Evolutionary conservation across 2,888 invertebrate species (phyloP), one percentile per base, ranked within the genome.

Genomic region (Drosophila anceps): DNA sequence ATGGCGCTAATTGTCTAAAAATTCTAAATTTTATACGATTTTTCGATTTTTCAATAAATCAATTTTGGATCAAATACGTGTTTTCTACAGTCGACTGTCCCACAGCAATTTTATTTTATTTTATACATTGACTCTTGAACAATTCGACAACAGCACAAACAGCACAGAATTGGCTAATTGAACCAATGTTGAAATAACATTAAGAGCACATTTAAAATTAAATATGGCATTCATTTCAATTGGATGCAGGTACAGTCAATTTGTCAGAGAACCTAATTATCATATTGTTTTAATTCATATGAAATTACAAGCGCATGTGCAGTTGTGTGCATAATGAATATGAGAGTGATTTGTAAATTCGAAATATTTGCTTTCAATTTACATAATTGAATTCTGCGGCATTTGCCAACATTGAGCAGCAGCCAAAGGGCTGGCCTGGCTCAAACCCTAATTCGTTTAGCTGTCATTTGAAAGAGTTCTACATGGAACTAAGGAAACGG

Each of bases 331-430:
- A 24, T 24, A 35, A 35, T 72, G 35, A 46, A 66, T 53, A 51
- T n/a, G 12, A 43, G 41, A 39, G 24, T 53, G 8, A 44, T 24
- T 41, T 51, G 4, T 18, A 41, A 57, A 44, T 57, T 20, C 20
- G 15, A 59, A 43, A 59, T 59, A 39, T 31, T 13, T 57, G 46
- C 20, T 4, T 59, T 53, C 53, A 50, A 77, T 74, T 79, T 76
- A 60, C 60, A 77, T 70, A 75, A 77, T 77, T 63, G 53, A 55
- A 60, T 69, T 59, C 8, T 59, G 51, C 18, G 33, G 60, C 31
- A 29, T 24, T 44, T 50, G 51, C 39, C 43, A 54, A 27, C n/a
- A 46, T 9, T 46, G n/a, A 27, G 46, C 46, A 46, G 46, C n/a
- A 15, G 39, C 37, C 31, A 27, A 53, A 27, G 53, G 10, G n/a